A percentile compares a stretch with the other conserved stretches of the same genome.
phyloP scores from a whole-genome alignment of 2,113 vertebrate genomes.

The Chionomys nivalis region DNA sequence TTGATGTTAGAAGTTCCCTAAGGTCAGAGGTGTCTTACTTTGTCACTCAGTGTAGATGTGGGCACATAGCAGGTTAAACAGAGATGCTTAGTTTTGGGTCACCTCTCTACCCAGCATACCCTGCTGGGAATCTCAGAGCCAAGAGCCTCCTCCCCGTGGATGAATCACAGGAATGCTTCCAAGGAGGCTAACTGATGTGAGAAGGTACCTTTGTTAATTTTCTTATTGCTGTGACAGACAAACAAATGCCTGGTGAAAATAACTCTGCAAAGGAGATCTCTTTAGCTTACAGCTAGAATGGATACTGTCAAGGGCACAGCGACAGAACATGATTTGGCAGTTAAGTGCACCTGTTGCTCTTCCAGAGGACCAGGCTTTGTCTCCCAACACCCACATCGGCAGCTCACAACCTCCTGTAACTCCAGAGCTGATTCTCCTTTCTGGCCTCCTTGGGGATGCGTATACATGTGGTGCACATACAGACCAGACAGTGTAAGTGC shows the following conservation, averaged over 20 bases:
- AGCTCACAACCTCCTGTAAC: neutral
- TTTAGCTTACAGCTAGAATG: neutral
- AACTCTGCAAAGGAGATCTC: neutral
- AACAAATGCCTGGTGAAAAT: neutral
- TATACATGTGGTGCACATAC: neutral
- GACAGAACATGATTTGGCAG: neutral
- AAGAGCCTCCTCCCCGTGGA: neutral
- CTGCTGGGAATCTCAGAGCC: neutral
- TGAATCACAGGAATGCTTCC: neutral
- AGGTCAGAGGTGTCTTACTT: neutral
- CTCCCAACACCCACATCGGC: neutral
- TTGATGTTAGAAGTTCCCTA: neutral
- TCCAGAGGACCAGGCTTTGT: neutral
- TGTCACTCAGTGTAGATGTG: neutral
- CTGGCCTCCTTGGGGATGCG: neutral
- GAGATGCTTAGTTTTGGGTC: neutral
- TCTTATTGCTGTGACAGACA: neutral
- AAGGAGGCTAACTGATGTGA: neutral
- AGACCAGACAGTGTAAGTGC: neutral
- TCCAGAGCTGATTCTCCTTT: neutral
- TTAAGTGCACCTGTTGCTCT: neutral
- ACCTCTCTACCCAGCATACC: neutral
- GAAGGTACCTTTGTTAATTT: neutral
- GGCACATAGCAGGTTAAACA: neutral
- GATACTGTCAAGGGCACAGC: neutral